Conservation (phyloP, 2,888 invertebrate genomes). For the Drosophila limbata region DNA sequence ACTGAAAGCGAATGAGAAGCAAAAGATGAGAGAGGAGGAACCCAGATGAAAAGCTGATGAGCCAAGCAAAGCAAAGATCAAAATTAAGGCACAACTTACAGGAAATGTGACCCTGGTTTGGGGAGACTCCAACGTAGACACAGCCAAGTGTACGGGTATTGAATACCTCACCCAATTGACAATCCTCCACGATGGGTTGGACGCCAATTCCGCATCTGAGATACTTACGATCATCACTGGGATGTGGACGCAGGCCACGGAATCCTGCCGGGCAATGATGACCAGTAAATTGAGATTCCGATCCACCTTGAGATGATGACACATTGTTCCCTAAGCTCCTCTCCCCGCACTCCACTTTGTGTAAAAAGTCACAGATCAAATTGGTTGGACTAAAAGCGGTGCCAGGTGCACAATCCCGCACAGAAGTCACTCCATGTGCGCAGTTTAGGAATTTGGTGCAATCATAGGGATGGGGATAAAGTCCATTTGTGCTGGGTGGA, state of each 20-base stretch:
- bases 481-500: constrained; percentile 85
- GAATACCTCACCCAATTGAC: constrained; percentile 88
- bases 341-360: constrained; percentile 86
- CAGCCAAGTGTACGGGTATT: constrained; percentile 86
- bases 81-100: constrained; percentile 56
- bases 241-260: constrained; percentile 87
- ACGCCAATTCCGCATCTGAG: constrained; percentile 86
- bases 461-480: constrained; percentile 87
- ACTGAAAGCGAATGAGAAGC: constrained; percentile 48
- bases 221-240: constrained; percentile 85
- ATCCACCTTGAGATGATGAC: not conserved
- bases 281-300: not conserved
- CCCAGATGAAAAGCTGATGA: constrained; percentile 62
- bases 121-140: constrained; percentile 65
- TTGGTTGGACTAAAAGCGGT: constrained; percentile 87
- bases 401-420: constrained; percentile 88
- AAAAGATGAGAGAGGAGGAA: constrained; percentile 17
- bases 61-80: constrained; percentile 22
- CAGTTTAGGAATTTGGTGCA: constrained; percentile 89
- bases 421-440: constrained; percentile 86
- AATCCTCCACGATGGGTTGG: constrained; percentile 86
- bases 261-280: constrained; percentile 84
- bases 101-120: constrained; percentile 20
- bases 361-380: constrained; percentile 87
- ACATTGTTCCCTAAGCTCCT: constrained; percentile 20